Percentiles rank a stretch among this genome's conserved stretches.
Evolutionary conservation across 2,888 invertebrate species (phyloP).

Genomic region (Nemotelus nigrinus): DNA sequence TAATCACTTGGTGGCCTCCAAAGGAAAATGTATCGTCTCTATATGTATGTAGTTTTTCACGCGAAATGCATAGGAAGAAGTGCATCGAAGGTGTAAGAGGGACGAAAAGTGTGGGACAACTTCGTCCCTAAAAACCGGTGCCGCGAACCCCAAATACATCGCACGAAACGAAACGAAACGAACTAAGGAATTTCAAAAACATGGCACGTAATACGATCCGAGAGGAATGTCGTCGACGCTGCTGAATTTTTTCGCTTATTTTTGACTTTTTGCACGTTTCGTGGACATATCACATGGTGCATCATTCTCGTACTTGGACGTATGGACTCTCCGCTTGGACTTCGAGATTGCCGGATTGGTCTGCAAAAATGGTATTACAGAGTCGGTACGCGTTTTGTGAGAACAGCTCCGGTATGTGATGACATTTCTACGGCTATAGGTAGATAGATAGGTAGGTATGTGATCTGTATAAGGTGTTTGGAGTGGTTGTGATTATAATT

Average conservation of each 20-base stretch:
- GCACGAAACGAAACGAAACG: background rate
- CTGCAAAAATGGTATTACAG: too few relatives aligned
- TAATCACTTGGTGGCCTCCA: background rate
- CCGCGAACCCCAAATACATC: background rate
- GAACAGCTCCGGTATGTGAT: too few relatives aligned
- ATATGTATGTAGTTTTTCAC: background rate
- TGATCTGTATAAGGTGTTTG: too few relatives aligned
- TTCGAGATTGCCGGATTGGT: too few relatives aligned
- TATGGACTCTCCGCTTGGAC: too few relatives aligned
- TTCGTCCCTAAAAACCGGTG: slow-evolving; percentile 1
- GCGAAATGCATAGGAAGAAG: background rate
- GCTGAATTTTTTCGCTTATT: slow-evolving; percentile 17
- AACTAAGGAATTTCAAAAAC: slow-evolving; percentile 39
- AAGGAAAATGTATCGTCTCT: background rate
- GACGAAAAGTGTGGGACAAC: background rate
- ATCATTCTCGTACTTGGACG: too few relatives aligned
- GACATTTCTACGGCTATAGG: too few relatives aligned
- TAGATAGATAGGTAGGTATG: too few relatives aligned
- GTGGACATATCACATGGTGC: background rate
- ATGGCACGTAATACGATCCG: slow-evolving; percentile 43
- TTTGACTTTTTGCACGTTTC: slow-evolving; percentile 12
- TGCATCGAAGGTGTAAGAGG: background rate
- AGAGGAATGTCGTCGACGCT: slow-evolving; percentile 41
- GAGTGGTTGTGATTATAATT: too few relatives aligned
- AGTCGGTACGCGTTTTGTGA: too few relatives aligned